Conservation (phyloP, 2,888 invertebrate genomes). For the Incurvaria masculella region DNA sequence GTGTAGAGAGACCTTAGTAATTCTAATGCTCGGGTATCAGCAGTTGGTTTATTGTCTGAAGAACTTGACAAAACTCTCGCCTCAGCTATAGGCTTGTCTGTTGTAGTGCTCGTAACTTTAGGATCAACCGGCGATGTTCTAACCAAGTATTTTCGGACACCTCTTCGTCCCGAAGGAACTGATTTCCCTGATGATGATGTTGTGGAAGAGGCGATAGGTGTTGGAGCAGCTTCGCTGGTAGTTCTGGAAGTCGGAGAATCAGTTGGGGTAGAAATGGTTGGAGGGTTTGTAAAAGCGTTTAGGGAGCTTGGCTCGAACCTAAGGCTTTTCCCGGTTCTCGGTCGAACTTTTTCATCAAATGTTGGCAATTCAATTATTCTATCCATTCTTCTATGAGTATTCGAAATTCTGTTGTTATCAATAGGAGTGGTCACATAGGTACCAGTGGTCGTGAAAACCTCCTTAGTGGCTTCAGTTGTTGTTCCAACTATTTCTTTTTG, state of each 20-base stretch:
- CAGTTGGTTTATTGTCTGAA: conserved; percentile 41
- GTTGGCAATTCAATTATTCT: conserved; percentile 21
- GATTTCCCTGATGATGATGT: conserved; percentile 28
- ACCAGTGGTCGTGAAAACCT: conserved; percentile 23
- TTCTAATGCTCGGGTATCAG: conserved; percentile 78
- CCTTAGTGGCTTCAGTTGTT: conserved; percentile 30
- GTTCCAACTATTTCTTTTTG: conserved; percentile 53
- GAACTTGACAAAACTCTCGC: conserved; percentile 32
- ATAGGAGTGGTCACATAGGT: conserved; percentile 26
- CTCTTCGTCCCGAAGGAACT: conserved; percentile 31
- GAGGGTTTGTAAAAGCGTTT: conserved; percentile 38
- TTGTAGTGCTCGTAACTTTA: conserved; percentile 24
- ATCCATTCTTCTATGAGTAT: conserved; percentile 27
- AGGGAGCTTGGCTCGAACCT: conserved; percentile 37
- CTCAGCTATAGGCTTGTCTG: conserved; percentile 40
- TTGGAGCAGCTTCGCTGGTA: conserved; percentile 25
- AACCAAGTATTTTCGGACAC: conserved; percentile 33
- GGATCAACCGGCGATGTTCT: conserved; percentile 28
- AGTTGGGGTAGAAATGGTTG: conserved; percentile 16
- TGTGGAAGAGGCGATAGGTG: conserved; percentile 25
- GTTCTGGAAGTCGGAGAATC: conserved; percentile 5
- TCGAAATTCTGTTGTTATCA: conserved; percentile 25
- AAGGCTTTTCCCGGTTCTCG: conserved; percentile 33
- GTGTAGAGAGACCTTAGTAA: conserved; percentile 79
- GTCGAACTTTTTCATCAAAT: conserved; percentile 21